Evolutionary conservation across 2,888 invertebrate species (phyloP), one percentile per base, ranked within the genome.

Genomic region (Brachycybe producta): DNA sequence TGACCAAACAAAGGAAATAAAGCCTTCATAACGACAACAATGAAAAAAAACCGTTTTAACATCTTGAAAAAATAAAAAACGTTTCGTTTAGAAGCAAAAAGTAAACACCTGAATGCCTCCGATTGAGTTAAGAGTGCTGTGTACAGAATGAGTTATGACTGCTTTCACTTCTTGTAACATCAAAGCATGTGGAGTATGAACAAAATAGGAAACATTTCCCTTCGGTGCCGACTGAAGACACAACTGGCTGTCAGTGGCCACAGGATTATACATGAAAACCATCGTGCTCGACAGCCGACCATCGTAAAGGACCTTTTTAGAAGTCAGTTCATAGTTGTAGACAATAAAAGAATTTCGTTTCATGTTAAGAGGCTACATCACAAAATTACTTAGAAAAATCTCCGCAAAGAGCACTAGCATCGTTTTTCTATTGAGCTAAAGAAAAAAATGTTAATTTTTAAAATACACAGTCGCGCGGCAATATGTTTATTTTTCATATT

Each of bases 121-220:
- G 65, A 99, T 87, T 49, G 97, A 97, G 72, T 98, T 97, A 62
- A 98, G 76, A 30, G 97, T 95, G 71, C 91, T 91, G 75, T 97
- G 94, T 73, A 98, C 95, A 65, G 95, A 95, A 74, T 95, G 91
- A 54, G 98, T 98, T 65, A 95, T 86, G 63, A 99, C 92, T 61
- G 98, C 95, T 75, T 95, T 95, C 62, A 98, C 97, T 68, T 95
- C 95, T 91, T 90, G 88, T 62, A 94, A 78, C 97, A 98, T 98
- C 62, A 98, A 80, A 58, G 97, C 97, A 72, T 99, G 98, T 49
- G 98, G 97, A 58, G 94, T 92, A 74, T 98, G 98, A 64, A 97
- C 92, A 76, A 98, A 99, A 75, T 88, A 94, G 58, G 92, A 88
- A 61, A 84, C 78, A 71, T 94, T 95, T 65, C 91, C 91, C 73